Evolutionary conservation across 1,140 invertebrate genomes (phyloP).

Genomic region (Conus betulinus): DNA sequence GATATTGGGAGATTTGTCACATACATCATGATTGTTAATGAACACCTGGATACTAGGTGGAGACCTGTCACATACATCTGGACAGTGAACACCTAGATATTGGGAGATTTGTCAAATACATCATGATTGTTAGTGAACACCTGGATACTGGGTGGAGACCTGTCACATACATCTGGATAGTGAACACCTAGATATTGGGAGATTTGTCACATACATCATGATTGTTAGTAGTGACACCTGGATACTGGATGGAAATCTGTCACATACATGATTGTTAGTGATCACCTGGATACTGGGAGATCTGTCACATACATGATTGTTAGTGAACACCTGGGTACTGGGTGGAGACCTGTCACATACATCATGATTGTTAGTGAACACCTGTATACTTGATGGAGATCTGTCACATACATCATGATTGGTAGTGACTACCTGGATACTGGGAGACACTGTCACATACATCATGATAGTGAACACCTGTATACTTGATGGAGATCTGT

Average conservation of each 20-base stretch:
- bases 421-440: no score
- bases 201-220: neutral
- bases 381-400: neutral
- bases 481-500: no score
- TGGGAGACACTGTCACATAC: no score
- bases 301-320: slow-evolving; percentile 20
- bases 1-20: no score
- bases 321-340: neutral
- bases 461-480: no score
- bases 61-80: neutral
- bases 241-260: no score
- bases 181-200: neutral
- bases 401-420: no score
- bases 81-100: neutral
- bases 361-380: neutral
- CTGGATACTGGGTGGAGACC: neutral
- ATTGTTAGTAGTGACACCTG: no score
- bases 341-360: neutral
- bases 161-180: neutral
- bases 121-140: slow-evolving; percentile 15
- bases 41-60: neutral
- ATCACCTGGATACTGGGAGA: no score
- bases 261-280: no score
- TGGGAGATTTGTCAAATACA: neutral
- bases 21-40: no score